These are phyloP conservation scores for Sciaenops ocellatus DNA, from an alignment of 2,797 vertebrate species.

Conservation along the genomic window DNA sequence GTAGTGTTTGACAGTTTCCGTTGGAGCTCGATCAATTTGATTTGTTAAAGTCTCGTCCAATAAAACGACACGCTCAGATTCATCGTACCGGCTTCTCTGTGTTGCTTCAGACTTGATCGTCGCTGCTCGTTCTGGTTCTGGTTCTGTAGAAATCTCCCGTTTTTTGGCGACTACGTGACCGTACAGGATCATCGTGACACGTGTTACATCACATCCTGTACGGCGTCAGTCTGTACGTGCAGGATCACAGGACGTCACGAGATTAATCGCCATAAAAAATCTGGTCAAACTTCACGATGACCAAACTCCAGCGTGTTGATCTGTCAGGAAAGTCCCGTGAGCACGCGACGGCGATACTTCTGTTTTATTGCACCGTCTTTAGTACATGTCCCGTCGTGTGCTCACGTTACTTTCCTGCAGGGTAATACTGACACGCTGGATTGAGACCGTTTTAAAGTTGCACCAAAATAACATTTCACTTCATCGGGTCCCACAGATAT, in stretches of 20 bases:
- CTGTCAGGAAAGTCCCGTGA: constrained; percentile 1
- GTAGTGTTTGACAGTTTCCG: not conserved
- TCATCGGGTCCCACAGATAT: constrained; percentile 43
- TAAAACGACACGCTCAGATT: too few species aligned
- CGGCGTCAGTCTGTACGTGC: constrained; percentile 12
- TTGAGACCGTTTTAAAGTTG: constrained; percentile 33
- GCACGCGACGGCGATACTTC: not conserved
- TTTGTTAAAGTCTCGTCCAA: too few species aligned
- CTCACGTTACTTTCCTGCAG: not conserved
- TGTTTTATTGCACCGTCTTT: constrained; percentile 47
- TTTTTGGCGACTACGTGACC: not conserved
- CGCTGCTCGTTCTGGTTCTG: not conserved
- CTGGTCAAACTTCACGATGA: constrained; percentile 12
- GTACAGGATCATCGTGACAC: not conserved
- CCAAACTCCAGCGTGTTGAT: constrained; percentile 19
- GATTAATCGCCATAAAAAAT: constrained; percentile 9
- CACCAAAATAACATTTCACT: constrained; percentile 36
- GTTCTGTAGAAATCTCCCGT: not conserved
- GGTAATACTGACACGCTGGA: constrained; percentile 45
- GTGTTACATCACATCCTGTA: not conserved
- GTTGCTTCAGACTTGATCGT: too few species aligned
- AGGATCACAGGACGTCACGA: not conserved
- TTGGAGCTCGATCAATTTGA: too few species aligned
- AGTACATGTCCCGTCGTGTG: constrained; percentile 4
- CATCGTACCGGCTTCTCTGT: too few species aligned